A percentile compares a stretch with the other conserved stretches of the same genome.
These are phyloP conservation scores for Drosophila sp. DNA, from an alignment of 1,140 invertebrate genomes.

Conservation along the genomic window DNA sequence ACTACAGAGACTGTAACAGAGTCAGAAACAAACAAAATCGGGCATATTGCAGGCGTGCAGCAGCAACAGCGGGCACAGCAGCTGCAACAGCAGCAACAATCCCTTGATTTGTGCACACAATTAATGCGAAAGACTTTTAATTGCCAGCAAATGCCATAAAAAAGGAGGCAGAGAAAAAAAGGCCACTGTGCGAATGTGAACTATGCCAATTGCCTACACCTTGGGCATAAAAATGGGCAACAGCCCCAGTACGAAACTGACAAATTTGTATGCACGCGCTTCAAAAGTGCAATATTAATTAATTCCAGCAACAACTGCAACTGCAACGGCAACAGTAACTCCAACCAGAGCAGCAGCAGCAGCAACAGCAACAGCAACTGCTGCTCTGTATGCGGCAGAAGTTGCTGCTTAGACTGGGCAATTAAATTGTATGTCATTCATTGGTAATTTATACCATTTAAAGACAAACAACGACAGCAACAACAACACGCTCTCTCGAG, in stretches of 20 bases:
- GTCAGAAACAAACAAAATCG: constrained; percentile 21
- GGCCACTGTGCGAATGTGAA: constrained; percentile 59
- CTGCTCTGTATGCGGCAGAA: constrained; percentile 52
- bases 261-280: constrained; percentile 84
- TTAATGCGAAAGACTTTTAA: constrained; percentile 70
- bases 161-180: constrained; percentile 26
- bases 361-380: constrained; percentile 42
- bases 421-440: constrained; percentile 85
- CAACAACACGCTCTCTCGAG: constrained; percentile 42
- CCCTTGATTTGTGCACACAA: constrained; percentile 47
- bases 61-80: neutral
- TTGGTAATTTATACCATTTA: constrained; percentile 84
- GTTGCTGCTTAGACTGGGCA: constrained; percentile 71
- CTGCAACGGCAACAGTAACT: constrained; percentile 38
- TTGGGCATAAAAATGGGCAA: constrained; percentile 58
- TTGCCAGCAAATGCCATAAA: constrained; percentile 66
- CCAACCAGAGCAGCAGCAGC: constrained; percentile 30
- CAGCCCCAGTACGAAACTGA: constrained; percentile 52
- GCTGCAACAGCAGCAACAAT: constrained; percentile 24
- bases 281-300: constrained; percentile 84
- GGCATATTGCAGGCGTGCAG: constrained; percentile 14
- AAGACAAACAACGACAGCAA: constrained; percentile 60
- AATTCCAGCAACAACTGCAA: constrained; percentile 73
- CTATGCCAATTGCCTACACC: constrained; percentile 81
- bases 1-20: constrained; percentile 16